Percentiles rank a stretch among this genome's conserved stretches.
phyloP scores from a whole-genome alignment of 2,113 vertebrate species.

The Paramormyrops kingsleyae region DNA sequence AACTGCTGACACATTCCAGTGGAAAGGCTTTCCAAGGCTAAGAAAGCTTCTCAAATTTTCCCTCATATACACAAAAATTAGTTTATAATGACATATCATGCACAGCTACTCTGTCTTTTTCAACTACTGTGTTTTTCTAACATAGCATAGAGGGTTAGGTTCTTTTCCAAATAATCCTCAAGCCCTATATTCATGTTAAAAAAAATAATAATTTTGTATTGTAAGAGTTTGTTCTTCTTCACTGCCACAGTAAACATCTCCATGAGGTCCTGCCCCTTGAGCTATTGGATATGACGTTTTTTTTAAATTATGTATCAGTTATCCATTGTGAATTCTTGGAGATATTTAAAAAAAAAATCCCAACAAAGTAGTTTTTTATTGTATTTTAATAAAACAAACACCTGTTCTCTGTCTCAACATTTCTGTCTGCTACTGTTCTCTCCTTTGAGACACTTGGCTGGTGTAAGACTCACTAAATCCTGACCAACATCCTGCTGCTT shows the following conservation, averaged over 20 bases:
- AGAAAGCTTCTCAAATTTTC: conserved; percentile 40
- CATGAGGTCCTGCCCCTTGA: not conserved
- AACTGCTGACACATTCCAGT: conserved; percentile 32
- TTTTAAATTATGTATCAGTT: conserved; percentile 54
- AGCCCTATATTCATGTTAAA: not conserved
- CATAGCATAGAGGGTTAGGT: not conserved
- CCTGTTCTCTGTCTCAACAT: conserved; percentile 64
- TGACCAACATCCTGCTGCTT: not conserved
- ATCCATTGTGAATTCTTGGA: conserved; percentile 61
- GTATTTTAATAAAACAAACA: conserved; percentile 78
- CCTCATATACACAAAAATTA: conserved; percentile 25
- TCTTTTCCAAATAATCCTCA: not conserved
- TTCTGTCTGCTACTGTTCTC: conserved; percentile 52
- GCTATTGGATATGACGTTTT: conserved; percentile 26
- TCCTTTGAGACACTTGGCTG: conserved; percentile 24
- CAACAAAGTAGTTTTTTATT: conserved; percentile 72
- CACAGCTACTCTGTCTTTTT: conserved; percentile 31
- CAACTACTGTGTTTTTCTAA: not conserved
- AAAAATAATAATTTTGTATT: conserved; percentile 20
- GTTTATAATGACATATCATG: conserved; percentile 7
- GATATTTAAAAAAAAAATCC: conserved; percentile 50
- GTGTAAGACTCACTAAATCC: conserved; percentile 5
- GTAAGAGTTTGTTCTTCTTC: conserved; percentile 5
- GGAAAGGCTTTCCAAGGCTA: conserved; percentile 36
- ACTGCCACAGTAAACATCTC: conserved; percentile 14